A percentile compares a stretch with the other conserved stretches of the same genome.
Evolutionary conservation across 2,797 vertebrate species (phyloP).

Genomic region (Cuniculus paca): DNA sequence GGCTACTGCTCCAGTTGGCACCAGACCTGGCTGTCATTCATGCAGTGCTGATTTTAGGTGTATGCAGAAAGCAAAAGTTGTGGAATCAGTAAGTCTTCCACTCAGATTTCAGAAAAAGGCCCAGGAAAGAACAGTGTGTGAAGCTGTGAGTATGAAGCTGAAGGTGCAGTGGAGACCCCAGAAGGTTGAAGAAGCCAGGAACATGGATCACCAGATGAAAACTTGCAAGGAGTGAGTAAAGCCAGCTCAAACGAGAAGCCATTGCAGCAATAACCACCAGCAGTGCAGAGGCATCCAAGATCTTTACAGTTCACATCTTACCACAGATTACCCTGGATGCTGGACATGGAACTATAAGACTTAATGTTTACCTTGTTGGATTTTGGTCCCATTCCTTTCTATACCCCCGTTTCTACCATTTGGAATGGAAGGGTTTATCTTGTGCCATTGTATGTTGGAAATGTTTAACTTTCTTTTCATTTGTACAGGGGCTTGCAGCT

Average conservation of each 20-base stretch:
- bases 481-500: background rate
- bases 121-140: background rate
- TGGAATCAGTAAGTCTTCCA: background rate
- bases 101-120: background rate
- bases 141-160: background rate
- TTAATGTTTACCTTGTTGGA: background rate
- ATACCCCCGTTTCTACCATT: background rate
- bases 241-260: background rate
- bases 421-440: background rate
- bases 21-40: background rate
- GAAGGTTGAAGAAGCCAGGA: background rate
- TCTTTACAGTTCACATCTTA: background rate
- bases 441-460: background rate
- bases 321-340: background rate
- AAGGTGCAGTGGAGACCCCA: background rate
- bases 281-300: background rate
- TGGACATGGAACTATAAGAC: background rate
- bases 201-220: background rate
- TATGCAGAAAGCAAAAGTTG: background rate
- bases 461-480: background rate
- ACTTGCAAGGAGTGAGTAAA: background rate
- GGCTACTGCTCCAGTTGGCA: background rate
- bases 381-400: background rate
- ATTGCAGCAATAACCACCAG: background rate
- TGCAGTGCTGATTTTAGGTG: background rate